phyloP scores from a whole-genome alignment of 2,888 invertebrate genomes.

The Phengaris alcon region DNA sequence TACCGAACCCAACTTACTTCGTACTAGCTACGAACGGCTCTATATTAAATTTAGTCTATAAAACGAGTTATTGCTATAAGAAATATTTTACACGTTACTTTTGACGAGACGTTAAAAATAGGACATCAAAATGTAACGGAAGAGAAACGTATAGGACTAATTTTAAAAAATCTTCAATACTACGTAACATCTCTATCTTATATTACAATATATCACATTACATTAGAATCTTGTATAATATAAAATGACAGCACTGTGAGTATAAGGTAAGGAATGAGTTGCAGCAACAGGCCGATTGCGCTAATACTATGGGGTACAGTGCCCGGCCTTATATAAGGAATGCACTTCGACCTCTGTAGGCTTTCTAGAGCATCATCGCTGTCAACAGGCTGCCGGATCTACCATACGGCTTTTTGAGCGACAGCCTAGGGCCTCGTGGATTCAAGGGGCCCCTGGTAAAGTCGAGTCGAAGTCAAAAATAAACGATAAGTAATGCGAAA shows the following conservation, averaged over 20 bases:
- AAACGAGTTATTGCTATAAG: constrained; percentile 46
- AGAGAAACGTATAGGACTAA: constrained; percentile 36
- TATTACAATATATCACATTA: constrained; percentile 71
- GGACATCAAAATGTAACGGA: constrained; percentile 43
- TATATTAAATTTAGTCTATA: constrained; percentile 38
- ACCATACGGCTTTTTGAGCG: no score
- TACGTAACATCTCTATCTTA: constrained; percentile 55
- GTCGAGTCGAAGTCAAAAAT: no score
- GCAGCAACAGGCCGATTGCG: constrained; percentile 22
- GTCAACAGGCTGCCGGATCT: not conserved
- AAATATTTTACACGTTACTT: constrained; percentile 42
- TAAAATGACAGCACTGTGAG: constrained; percentile 39
- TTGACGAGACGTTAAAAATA: constrained; percentile 37
- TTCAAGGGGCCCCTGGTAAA: no score
- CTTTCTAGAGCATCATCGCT: not conserved
- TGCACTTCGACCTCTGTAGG: not conserved
- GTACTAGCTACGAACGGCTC: constrained; percentile 2
- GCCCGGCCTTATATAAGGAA: not conserved
- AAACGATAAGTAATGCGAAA: no score
- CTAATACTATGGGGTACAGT: constrained; percentile 4
- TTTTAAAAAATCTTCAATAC: constrained; percentile 39
- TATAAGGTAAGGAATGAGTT: constrained; percentile 29
- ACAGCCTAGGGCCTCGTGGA: no score
- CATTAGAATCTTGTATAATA: constrained; percentile 72
- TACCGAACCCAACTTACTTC: constrained; percentile 21